Base-by-base conservation (phyloP, 2,888 invertebrate species). In the Conus canariensis region DNA sequence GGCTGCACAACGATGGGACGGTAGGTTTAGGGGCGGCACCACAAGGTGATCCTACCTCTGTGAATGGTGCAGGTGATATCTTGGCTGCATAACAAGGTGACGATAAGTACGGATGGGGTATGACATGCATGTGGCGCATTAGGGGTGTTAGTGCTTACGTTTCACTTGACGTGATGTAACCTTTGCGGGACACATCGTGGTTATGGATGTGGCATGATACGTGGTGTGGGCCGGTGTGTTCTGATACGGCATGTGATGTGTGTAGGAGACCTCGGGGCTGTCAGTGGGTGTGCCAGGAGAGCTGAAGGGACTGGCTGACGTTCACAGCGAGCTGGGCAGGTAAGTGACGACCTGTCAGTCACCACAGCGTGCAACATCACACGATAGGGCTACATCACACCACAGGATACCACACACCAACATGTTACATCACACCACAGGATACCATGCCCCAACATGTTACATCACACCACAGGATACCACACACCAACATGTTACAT, bases 271-370 rank as follows among this genome's bases (percentile, higher is more conserved):
- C 94, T 93, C 93, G 59, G 92, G 92, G 12, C 67, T 90, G 83
- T 80, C 93, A 19, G 97, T 98, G 14, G 99, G 98, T 25, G 98
- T 99, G 19, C 99, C 99, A 0, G 98, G 99, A 8, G 98, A 99
- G 96, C 96, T 99, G 45, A 97, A 97, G 90, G 99, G 99, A 4
- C 98, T 98, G 96, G 98, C 98, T 97, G 97, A 97, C 90, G 97
- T 98, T 74, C 97, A 98, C 96, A 96, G 97, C 92, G 97, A 96
- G 93, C 98, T 98, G 95, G 98, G 98, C 10, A 96, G 96, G 95
- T 95, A 93, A 91, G 94, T 93, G 90, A 5, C 22, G 19, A 9
- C 10, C 10, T 74, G 25, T n/a, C 70, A 5, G 8, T 70, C 8
- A 70, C 64, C 1, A 64, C 64, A 64, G 16, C 4, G 4, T 7